These are phyloP conservation scores for Serranochromis macrocephalus DNA, from an alignment of 2,113 vertebrate species.

Conservation along the genomic window DNA sequence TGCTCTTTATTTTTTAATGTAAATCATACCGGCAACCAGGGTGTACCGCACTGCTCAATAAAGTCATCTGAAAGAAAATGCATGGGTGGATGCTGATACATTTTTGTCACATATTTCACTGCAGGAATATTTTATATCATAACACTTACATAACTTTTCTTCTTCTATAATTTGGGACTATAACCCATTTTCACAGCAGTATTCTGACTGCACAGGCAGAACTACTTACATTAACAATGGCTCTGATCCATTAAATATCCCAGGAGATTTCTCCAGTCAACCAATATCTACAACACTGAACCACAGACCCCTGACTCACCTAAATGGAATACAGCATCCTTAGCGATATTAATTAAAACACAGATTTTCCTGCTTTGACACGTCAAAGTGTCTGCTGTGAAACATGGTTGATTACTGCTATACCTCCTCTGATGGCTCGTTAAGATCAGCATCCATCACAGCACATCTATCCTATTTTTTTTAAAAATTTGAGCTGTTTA, in stretches of 20 bases:
- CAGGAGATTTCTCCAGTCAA: background rate
- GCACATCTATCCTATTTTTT: background rate
- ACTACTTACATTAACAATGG: background rate
- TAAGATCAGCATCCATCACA: background rate
- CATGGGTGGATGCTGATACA: background rate
- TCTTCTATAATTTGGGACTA: background rate
- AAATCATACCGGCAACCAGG: background rate
- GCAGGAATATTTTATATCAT: background rate
- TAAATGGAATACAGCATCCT: background rate
- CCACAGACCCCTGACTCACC: background rate
- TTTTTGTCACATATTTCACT: background rate
- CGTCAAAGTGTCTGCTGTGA: background rate
- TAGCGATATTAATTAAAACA: background rate
- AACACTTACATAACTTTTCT: background rate
- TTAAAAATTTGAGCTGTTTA: background rate
- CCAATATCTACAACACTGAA: background rate
- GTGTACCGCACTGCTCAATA: background rate
- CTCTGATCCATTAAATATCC: background rate
- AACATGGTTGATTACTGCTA: background rate
- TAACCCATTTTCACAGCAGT: background rate
- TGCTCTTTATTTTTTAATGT: background rate
- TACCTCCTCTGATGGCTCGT: background rate
- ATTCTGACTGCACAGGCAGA: background rate
- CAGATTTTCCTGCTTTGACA: background rate
- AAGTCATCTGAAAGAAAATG: background rate